Percentiles rank a stretch among this genome's conserved stretches.
Conservation (phyloP, 2,888 invertebrate species). For the Chalcosyrphus nemorum region DNA sequence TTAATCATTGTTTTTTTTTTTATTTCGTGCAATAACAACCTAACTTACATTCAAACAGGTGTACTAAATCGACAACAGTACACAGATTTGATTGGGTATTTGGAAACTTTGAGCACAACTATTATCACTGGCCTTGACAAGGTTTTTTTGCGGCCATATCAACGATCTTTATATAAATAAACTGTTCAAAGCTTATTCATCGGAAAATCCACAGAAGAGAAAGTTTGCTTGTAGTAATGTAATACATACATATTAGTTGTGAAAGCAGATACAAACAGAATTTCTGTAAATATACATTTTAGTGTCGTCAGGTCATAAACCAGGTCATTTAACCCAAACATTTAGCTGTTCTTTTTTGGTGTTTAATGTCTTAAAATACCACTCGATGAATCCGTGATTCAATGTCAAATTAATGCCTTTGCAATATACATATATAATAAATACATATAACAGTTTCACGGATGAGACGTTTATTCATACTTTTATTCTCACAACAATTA, state of each 20-base stretch:
- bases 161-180: background rate
- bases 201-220: background rate
- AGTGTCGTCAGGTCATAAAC: background rate
- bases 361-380: background rate
- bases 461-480: background rate
- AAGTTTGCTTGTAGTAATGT: background rate
- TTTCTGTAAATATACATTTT: background rate
- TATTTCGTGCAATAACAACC: too few relatives aligned
- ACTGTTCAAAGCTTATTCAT: background rate
- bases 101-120: background rate
- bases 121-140: background rate
- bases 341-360: background rate
- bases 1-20: too few relatives aligned
- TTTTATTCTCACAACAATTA: slow-evolving; percentile 6
- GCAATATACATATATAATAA: background rate
- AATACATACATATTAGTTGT: background rate
- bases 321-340: background rate
- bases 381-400: background rate
- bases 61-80: background rate
- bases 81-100: background rate
- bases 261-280: background rate
- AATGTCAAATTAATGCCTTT: too few relatives aligned
- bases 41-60: too few relatives aligned
- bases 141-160: background rate
- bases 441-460: background rate